Conservation (phyloP, 2,888 invertebrate genomes). For the Sturmia bella region DNA sequence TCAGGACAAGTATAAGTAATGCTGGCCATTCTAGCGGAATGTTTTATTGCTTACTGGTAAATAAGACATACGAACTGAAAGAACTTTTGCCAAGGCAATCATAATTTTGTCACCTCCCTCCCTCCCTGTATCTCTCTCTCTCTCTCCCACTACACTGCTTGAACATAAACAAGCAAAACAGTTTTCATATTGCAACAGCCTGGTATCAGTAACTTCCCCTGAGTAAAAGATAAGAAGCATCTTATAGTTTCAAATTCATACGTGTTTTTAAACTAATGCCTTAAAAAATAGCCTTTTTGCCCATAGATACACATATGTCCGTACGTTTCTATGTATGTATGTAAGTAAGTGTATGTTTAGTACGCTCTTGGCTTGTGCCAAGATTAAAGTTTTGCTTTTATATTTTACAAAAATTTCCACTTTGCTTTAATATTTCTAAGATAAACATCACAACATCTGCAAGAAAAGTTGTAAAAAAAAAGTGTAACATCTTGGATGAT, state of each 20-base stretch:
- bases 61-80: background rate
- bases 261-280: conserved; percentile 3
- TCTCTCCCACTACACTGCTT: too few species aligned
- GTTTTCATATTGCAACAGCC: background rate
- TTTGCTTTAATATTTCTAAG: background rate
- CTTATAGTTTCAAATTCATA: conserved; percentile 20
- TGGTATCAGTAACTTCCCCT: conserved; percentile 31
- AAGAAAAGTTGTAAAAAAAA: too few species aligned
- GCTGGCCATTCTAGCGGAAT: background rate
- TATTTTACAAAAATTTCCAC: background rate
- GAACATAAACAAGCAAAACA: conserved; percentile 24
- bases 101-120: too few species aligned
- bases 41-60: background rate
- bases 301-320: too few species aligned
- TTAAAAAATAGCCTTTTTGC: background rate
- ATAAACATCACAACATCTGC: background rate
- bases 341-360: too few species aligned
- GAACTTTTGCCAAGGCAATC: too few species aligned
- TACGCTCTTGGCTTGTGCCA: background rate
- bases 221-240: background rate
- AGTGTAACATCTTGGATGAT: background rate
- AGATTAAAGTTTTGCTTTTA: background rate
- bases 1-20: background rate
- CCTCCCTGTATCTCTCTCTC: too few species aligned
- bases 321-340: too few species aligned